Base-by-base conservation (phyloP, 1,140 invertebrate species). In the Laupala kohalensis region DNA sequence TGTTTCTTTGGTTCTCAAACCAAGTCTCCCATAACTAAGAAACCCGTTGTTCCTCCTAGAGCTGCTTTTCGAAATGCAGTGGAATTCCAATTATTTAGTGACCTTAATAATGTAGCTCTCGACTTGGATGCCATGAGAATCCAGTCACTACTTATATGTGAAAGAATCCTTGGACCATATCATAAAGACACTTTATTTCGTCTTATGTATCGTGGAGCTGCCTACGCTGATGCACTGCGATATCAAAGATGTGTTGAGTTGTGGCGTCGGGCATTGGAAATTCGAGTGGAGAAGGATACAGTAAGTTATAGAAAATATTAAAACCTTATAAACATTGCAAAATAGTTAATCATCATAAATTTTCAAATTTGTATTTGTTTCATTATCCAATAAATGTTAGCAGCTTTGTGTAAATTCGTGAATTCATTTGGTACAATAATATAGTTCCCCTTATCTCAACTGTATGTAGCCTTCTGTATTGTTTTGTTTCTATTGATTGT, bases 111-210 rank as follows among this genome's bases (percentile, higher is more conserved):
- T 63, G 84, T 92, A 25, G 83, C 87, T 28, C 82, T 86, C 0
- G 92, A 95, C 80, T 82, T 93, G 71, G 93, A 95, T 81, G 86
- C 86, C 3, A 88, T 95, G 81, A 84, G 92, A 72, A 90, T 90
- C 76, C 93, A 95, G 78, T 91, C 91, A 77, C 80, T 95, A 65
- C 79, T 95, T 13, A 92, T 95, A 72, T 90, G 89, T 74, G 91
- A 93, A 80, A 82, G 93, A 76, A 89, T 95, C 75, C 81, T 95
- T 28, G 93, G 92, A 5, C 81, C 87, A 6, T 80, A 86, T 75
- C 93, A 95, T 78, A 93, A 93, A 80, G 92, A 95, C 78, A 92
- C 90, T 71, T 85, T 95, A n/a, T 93, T 92, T 75, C 85, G 92
- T 37, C 74, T 88, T 3, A 87, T 88, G 85, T 88, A 85, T 77